Conservation (phyloP, 2,797 vertebrate species). For the Poecilia picta region DNA sequence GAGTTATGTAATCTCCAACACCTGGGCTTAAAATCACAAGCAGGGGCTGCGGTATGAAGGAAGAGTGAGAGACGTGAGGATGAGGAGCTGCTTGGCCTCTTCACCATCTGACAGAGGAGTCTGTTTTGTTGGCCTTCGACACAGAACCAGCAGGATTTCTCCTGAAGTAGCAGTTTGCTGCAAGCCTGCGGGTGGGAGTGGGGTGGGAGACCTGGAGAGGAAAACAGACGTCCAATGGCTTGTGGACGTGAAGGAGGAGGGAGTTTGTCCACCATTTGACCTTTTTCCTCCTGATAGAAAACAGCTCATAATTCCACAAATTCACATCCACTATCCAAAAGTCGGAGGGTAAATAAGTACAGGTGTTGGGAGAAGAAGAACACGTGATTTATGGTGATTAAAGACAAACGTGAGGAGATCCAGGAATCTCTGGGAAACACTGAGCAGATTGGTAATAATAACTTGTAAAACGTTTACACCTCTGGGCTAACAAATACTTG, state of each 20-base stretch:
- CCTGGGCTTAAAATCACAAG: slow-evolving; percentile 61
- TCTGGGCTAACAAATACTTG: too few relatives aligned
- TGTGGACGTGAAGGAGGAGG: slow-evolving; percentile 21
- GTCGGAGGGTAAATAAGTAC: slow-evolving; percentile 16
- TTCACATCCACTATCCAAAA: slow-evolving; percentile 56
- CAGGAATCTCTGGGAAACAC: not conserved
- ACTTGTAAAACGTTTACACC: not conserved
- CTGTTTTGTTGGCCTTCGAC: slow-evolving; percentile 67
- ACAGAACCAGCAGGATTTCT: slow-evolving; percentile 57
- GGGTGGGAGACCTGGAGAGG: slow-evolving; percentile 2
- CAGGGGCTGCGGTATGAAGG: slow-evolving; percentile 48
- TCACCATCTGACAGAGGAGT: slow-evolving; percentile 44
- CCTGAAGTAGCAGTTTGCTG: slow-evolving; percentile 74
- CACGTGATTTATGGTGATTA: not conserved
- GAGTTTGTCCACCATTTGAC: slow-evolving; percentile 42
- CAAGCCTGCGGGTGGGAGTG: slow-evolving; percentile 40
- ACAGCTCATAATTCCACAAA: slow-evolving; percentile 52
- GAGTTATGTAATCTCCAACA: slow-evolving; percentile 54
- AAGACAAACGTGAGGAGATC: not conserved
- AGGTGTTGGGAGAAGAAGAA: slow-evolving; percentile 15
- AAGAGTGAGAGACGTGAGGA: slow-evolving; percentile 15
- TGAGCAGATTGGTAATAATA: not conserved
- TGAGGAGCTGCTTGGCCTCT: slow-evolving; percentile 17
- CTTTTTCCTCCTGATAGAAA: slow-evolving; percentile 22
- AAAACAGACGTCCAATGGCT: slow-evolving; percentile 16